phyloP scores from a whole-genome alignment of 2,888 invertebrate genomes.

The Eubasilissa splendida region DNA sequence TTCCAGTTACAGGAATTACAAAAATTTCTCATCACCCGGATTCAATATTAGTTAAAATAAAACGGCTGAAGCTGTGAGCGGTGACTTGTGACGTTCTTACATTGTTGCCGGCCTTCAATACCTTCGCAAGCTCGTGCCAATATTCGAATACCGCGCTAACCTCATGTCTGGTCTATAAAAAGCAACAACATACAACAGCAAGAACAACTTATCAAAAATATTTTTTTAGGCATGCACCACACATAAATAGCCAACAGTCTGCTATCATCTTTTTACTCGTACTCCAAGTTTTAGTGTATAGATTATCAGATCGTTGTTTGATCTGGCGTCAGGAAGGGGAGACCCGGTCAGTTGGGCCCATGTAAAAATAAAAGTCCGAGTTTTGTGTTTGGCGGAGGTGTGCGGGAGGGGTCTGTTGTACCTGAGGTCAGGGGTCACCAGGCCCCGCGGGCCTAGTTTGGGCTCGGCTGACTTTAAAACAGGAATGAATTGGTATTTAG shows the following conservation, averaged over 20 bases:
- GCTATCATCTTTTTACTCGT: background rate
- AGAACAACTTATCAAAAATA: background rate
- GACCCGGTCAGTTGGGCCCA: conserved; percentile 5
- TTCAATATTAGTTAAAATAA: too few relatives aligned
- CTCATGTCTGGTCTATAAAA: background rate
- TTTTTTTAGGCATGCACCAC: background rate
- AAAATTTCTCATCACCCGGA: too few relatives aligned
- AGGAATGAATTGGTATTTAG: background rate
- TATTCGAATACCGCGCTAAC: background rate
- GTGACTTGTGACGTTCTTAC: too few relatives aligned
- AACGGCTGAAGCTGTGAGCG: too few relatives aligned
- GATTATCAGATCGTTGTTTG: conserved; percentile 10
- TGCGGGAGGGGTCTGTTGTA: conserved; percentile 40
- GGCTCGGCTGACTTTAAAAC: conserved; percentile 6
- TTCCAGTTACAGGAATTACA: too few relatives aligned
- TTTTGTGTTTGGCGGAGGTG: conserved; percentile 17
- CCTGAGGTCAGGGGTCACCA: conserved; percentile 54
- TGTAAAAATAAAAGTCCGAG: conserved; percentile 20
- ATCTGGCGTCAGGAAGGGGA: conserved; percentile 10
- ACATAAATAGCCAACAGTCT: too few relatives aligned
- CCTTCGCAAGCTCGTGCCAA: conserved; percentile 8
- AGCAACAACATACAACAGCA: background rate
- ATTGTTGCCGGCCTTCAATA: background rate
- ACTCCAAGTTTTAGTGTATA: background rate
- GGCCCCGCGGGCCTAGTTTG: conserved; percentile 46